phyloP scores from a whole-genome alignment of 2,113 vertebrate species.

The Callipepla californica region DNA sequence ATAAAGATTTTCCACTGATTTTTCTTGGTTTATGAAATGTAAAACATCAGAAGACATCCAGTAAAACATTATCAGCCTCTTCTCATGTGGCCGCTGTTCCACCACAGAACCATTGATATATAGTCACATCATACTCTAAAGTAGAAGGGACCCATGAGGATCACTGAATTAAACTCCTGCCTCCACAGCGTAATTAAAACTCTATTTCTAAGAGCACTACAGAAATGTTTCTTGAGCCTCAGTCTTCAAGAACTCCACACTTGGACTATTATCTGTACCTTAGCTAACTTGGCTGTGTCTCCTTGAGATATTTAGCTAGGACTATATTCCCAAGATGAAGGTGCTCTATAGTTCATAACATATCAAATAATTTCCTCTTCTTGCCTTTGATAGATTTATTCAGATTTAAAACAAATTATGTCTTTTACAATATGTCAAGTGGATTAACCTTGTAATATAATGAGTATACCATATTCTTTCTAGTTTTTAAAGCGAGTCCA shows the following conservation, averaged over 20 bases:
- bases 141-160: background rate
- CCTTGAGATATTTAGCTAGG: background rate
- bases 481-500: background rate
- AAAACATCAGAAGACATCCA: background rate
- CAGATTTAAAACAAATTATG: background rate
- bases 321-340: background rate
- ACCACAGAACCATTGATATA: background rate
- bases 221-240: background rate
- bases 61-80: background rate
- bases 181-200: background rate
- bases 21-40: background rate
- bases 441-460: background rate
- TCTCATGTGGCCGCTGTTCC: background rate
- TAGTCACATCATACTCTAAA: background rate
- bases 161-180: background rate
- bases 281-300: background rate
- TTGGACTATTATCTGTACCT: background rate
- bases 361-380: background rate
- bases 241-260: background rate
- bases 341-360: background rate
- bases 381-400: background rate
- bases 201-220: background rate
- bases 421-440: background rate
- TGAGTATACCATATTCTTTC: background rate
- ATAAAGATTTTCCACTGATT: background rate